Evolutionary conservation across 2,113 vertebrate species (phyloP).

Genomic region (Conger conger): DNA sequence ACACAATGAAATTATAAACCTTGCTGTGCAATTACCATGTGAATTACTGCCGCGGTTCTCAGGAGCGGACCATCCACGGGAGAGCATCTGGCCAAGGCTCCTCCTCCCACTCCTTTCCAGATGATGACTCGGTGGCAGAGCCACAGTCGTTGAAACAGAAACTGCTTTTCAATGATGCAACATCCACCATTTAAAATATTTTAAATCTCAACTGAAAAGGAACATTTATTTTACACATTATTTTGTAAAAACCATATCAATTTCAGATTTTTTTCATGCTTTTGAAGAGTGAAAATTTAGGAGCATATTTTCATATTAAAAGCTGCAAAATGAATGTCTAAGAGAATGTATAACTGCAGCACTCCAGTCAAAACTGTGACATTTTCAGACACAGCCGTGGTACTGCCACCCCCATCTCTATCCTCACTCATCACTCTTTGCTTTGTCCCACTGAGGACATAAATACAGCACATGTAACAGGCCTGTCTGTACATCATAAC

Average conservation of each 20-base stretch:
- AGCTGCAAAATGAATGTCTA: background rate
- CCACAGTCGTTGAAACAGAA: background rate
- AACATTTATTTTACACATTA: no score
- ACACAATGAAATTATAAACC: constrained; percentile 4
- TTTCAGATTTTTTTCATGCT: no score
- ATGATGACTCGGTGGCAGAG: background rate
- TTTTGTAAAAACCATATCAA: no score
- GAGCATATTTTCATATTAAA: background rate
- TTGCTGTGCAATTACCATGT: constrained; percentile 3
- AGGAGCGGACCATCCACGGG: background rate
- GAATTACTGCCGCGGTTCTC: background rate
- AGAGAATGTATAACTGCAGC: background rate
- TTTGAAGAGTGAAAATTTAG: background rate
- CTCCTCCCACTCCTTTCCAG: background rate
- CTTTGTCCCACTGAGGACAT: background rate
- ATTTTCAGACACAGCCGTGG: background rate
- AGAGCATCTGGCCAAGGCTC: background rate
- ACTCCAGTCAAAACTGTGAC: background rate
- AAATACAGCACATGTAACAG: background rate
- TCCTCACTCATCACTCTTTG: background rate
- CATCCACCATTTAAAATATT: no score
- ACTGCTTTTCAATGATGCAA: background rate
- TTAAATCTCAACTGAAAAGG: no score
- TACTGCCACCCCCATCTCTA: background rate
- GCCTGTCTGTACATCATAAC: background rate